A percentile compares a stretch with the other conserved stretches of the same genome.
Evolutionary conservation across 2,113 vertebrate genomes (phyloP).

Genomic region (Lontra canadensis): DNA sequence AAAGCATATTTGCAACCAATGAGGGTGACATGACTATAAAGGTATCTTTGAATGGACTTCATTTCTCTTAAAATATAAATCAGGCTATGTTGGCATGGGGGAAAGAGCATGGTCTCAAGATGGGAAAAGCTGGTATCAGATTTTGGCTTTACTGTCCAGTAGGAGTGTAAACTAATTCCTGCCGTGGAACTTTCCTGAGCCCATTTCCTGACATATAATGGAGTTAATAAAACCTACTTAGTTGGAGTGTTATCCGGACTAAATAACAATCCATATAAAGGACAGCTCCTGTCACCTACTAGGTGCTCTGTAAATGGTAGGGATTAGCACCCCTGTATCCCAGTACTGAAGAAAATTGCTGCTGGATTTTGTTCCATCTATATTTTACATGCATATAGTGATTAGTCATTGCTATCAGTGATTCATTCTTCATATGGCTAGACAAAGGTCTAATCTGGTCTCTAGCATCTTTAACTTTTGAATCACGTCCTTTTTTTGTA

Average conservation of each 20-base stretch:
- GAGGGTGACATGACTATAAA: neutral
- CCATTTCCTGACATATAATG: neutral
- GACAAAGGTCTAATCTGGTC: neutral
- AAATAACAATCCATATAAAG: neutral
- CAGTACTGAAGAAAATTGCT: neutral
- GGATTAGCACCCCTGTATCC: neutral
- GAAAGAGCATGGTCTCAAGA: neutral
- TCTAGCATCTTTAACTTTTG: slow-evolving; percentile 55
- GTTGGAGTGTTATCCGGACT: neutral
- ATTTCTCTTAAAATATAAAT: slow-evolving; percentile 42
- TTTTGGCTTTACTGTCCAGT: neutral
- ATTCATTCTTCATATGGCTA: neutral
- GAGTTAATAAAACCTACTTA: neutral
- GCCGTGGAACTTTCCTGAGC: neutral
- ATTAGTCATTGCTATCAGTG: neutral
- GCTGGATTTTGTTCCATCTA: neutral
- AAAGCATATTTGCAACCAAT: neutral
- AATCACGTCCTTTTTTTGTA: slow-evolving; percentile 36
- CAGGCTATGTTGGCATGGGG: neutral
- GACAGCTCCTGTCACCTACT: neutral
- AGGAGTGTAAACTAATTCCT: neutral
- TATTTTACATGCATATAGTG: neutral
- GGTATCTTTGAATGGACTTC: neutral
- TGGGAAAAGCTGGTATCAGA: neutral
- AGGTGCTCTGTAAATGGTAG: neutral